Evolutionary conservation across 37 sponge, comb jelly and placozoan genomes (phyloP).

Genomic region (Mnemiopsis leidyi): DNA sequence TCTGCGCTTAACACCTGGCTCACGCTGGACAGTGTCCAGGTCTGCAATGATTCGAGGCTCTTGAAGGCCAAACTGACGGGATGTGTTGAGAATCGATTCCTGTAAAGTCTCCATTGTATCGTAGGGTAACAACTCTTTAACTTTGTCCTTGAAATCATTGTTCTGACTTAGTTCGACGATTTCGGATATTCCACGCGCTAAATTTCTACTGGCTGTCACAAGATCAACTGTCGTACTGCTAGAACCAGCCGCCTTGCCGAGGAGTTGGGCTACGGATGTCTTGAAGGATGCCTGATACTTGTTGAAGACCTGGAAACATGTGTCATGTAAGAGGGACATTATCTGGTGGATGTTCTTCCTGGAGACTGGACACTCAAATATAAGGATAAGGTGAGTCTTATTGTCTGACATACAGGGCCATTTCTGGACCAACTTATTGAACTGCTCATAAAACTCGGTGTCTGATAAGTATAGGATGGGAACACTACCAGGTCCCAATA

Average conservation of each 20-base stretch:
- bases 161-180: background rate
- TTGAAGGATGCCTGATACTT: conserved; percentile 2
- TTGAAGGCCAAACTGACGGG: background rate
- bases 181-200: conserved; percentile 11
- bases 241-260: background rate
- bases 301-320: conserved; percentile 34
- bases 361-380: background rate
- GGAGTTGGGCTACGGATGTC: background rate
- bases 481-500: conserved; percentile 11
- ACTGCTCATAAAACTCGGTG: background rate
- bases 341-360: background rate
- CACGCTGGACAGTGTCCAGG: background rate
- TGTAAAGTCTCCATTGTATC: conserved; percentile 17
- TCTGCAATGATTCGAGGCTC: background rate
- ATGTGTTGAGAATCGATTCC: background rate
- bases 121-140: background rate
- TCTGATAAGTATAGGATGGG: conserved; percentile 20
- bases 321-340: conserved; percentile 5
- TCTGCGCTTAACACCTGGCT: background rate
- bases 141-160: conserved; percentile 40
- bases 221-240: conserved; percentile 29
- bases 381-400: conserved; percentile 19
- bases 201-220: background rate
- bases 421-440: background rate
- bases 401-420: conserved; percentile 25